Conservation (phyloP, 2,888 invertebrate genomes). For the Bombylius discolor region DNA sequence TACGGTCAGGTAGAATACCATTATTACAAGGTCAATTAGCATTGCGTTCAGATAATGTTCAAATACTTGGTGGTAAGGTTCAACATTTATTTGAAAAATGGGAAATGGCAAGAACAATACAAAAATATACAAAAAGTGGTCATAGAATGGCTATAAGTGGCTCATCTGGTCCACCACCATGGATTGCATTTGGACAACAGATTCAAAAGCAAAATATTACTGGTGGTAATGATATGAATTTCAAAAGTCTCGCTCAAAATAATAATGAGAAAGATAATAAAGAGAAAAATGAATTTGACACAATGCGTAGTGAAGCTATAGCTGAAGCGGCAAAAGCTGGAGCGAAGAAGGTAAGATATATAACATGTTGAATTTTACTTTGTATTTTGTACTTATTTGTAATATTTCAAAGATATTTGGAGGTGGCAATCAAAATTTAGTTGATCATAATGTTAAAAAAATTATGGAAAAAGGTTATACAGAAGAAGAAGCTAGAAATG, state of each 20-base stretch:
- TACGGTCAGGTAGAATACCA: conserved; percentile 43
- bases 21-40: conserved; percentile 62
- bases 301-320: conserved; percentile 79
- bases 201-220: conserved; percentile 42
- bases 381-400: conserved; percentile 15
- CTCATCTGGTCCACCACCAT: conserved; percentile 70
- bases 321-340: conserved; percentile 66
- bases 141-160: conserved; percentile 19
- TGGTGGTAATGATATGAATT: conserved; percentile 44
- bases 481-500: conserved; percentile 61
- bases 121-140: conserved; percentile 43
- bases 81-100: conserved; percentile 74
- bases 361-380: conserved; percentile 1
- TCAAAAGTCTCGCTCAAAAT: conserved; percentile 55
- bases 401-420: conserved; percentile 40
- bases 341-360: conserved; percentile 39
- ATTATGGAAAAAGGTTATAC: conserved; percentile 69
- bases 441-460: conserved; percentile 64
- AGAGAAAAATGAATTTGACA: conserved; percentile 74
- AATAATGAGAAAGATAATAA: conserved; percentile 40
- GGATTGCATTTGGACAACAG: conserved; percentile 82
- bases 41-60: conserved; percentile 51
- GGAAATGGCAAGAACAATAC: conserved; percentile 57
- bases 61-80: conserved; percentile 74
- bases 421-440: conserved; percentile 50